Evolutionary conservation across 2,888 invertebrate species (phyloP).

Genomic region (Euplexia lucipara): DNA sequence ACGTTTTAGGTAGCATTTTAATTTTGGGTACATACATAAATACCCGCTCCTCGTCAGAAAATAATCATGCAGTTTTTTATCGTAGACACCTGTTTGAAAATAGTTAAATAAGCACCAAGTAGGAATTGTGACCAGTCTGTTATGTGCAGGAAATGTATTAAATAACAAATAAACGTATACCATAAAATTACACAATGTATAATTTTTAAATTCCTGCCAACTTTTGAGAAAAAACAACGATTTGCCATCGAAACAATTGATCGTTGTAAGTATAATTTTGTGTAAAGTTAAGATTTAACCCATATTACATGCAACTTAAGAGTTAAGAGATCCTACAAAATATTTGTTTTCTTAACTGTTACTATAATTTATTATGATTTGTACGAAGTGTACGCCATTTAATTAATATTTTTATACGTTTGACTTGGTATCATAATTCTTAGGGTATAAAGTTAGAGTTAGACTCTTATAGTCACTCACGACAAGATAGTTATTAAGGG

Average conservation of each 20-base stretch:
- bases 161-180: slow-evolving; percentile 47
- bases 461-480: slow-evolving; percentile 47
- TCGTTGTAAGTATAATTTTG: slow-evolving; percentile 24
- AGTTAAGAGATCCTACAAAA: slow-evolving; percentile 1
- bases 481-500: slow-evolving; percentile 68
- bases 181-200: slow-evolving; percentile 49
- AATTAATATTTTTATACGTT: slow-evolving; percentile 38
- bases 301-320: slow-evolving; percentile 6
- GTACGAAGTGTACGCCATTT: slow-evolving; percentile 16
- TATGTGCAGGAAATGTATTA: slow-evolving; percentile 51
- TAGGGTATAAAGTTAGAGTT: slow-evolving; percentile 33
- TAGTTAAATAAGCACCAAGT: slow-evolving; percentile 3
- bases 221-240: slow-evolving; percentile 34
- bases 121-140: slow-evolving; percentile 12
- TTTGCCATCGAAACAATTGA: slow-evolving; percentile 28
- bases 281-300: slow-evolving; percentile 11
- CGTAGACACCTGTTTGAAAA: slow-evolving; percentile 4
- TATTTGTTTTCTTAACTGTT: slow-evolving; percentile 7
- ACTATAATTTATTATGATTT: slow-evolving; percentile 21
- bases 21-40: slow-evolving; percentile 7
- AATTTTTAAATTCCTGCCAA: slow-evolving; percentile 55
- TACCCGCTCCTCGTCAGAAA: not conserved
- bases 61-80: not conserved
- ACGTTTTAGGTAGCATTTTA: slow-evolving; percentile 3
- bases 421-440: slow-evolving; percentile 31